Conservation (phyloP, 2,888 invertebrate species). For the Rhamphomyia laevipes region DNA sequence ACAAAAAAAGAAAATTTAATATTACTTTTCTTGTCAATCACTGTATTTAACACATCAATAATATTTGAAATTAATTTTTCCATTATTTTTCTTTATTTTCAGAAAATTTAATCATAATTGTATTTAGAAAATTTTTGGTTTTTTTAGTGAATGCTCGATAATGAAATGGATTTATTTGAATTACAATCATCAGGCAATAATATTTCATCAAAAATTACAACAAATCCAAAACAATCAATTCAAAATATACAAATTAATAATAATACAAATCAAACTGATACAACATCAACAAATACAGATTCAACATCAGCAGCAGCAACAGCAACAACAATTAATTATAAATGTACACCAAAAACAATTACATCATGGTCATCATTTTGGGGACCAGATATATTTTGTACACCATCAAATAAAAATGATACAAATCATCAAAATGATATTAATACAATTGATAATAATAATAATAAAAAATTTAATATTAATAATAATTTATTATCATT, state of each 20-base stretch:
- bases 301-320: not conserved
- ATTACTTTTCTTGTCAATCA: too few species aligned
- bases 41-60: too few species aligned
- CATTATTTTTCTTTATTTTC: too few species aligned
- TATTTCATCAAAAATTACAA: not conserved
- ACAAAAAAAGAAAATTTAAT: too few species aligned
- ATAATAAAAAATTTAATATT: slow-evolving; percentile 4
- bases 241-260: not conserved
- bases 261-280: not conserved
- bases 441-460: too few species aligned
- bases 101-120: too few species aligned
- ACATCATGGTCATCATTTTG: slow-evolving; percentile 20
- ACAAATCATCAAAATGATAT: slow-evolving; percentile 8
- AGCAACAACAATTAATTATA: not conserved
- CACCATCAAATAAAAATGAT: slow-evolving; percentile 8
- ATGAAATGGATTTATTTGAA: slow-evolving; percentile 9
- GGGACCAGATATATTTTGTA: slow-evolving; percentile 26
- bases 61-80: too few species aligned
- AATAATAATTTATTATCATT: not conserved
- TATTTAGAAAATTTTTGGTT: too few species aligned
- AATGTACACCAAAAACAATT: slow-evolving; percentile 1
- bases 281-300: not conserved
- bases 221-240: not conserved
- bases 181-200: not conserved
- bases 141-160: not conserved